phyloP scores from a whole-genome alignment of 2,888 invertebrate genomes.

The Pedicia rivosa region DNA sequence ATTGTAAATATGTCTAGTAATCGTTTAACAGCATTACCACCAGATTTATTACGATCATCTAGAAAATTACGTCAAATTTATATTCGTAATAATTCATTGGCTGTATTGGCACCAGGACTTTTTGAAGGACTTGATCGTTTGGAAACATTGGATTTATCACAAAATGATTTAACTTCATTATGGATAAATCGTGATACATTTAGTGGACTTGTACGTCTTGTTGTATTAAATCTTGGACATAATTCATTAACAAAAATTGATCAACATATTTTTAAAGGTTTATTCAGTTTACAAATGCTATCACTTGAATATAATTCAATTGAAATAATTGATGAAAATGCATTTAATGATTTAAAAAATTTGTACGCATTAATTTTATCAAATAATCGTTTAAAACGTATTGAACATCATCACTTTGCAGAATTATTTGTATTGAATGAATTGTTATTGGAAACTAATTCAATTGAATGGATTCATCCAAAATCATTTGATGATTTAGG shows the following conservation, averaged over 20 bases:
- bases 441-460: conserved; percentile 57
- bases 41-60: conserved; percentile 57
- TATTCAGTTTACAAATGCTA: conserved; percentile 56
- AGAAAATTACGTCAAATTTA: conserved; percentile 54
- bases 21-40: conserved; percentile 56
- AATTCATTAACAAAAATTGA: conserved; percentile 57
- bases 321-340: conserved; percentile 50
- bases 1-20: conserved; percentile 66
- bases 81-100: conserved; percentile 59
- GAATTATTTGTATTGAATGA: conserved; percentile 58
- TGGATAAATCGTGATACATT: conserved; percentile 66
- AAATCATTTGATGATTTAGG: conserved; percentile 62
- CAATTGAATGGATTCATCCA: conserved; percentile 48
- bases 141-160: conserved; percentile 53
- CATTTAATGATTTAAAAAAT: conserved; percentile 59
- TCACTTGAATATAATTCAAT: conserved; percentile 57
- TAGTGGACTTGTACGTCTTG: conserved; percentile 51
- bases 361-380: conserved; percentile 58
- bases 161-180: conserved; percentile 54
- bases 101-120: conserved; percentile 56
- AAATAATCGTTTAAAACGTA: conserved; percentile 49
- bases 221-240: conserved; percentile 55
- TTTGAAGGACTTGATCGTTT: conserved; percentile 57
- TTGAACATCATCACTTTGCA: conserved; percentile 52
- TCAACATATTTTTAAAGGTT: conserved; percentile 51